A percentile compares a stretch with the other conserved stretches of the same genome.
Conservation (phyloP, 2,888 invertebrate species). For the Synanthedon tipuliformis region DNA sequence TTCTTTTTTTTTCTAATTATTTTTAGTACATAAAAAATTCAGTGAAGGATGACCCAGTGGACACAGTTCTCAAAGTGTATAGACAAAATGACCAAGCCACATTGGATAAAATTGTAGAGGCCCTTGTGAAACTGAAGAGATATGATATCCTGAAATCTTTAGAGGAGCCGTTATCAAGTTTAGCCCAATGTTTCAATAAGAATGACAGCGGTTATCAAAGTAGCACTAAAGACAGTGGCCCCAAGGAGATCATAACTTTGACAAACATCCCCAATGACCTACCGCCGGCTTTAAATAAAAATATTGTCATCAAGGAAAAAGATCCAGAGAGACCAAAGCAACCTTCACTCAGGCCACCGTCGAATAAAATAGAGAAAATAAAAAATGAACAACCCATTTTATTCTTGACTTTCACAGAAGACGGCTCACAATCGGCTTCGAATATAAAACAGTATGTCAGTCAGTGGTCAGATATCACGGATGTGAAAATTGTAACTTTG, state of each 20-base stretch:
- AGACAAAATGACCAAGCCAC: constrained; percentile 64
- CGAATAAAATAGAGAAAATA: constrained; percentile 16
- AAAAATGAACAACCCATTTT: constrained; percentile 42
- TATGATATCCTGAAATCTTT: constrained; percentile 65
- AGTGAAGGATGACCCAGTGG: constrained; percentile 64
- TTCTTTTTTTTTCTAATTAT: constrained; percentile 1
- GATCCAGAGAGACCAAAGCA: constrained; percentile 34
- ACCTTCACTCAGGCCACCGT: constrained; percentile 18
- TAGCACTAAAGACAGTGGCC: constrained; percentile 31
- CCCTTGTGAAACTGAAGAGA: constrained; percentile 57
- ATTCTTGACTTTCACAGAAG: constrained; percentile 66
- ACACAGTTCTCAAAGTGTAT: constrained; percentile 64
- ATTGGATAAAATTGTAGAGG: constrained; percentile 61
- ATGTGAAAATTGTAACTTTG: constrained; percentile 50
- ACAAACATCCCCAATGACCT: constrained; percentile 42
- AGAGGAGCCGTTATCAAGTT: constrained; percentile 42
- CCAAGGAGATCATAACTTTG: constrained; percentile 44
- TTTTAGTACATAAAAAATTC: constrained; percentile 66
- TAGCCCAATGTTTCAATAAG: constrained; percentile 45
- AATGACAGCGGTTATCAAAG: constrained; percentile 61
- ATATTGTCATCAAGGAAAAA: constrained; percentile 27
- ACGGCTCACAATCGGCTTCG: constrained; percentile 57
- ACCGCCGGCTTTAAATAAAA: constrained; percentile 50
- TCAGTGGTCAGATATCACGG: constrained; percentile 45
- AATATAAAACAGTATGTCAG: constrained; percentile 59